Conservation (phyloP, 35 echinoderm and acorn worm species). For the Eucidaris tribuloides region DNA sequence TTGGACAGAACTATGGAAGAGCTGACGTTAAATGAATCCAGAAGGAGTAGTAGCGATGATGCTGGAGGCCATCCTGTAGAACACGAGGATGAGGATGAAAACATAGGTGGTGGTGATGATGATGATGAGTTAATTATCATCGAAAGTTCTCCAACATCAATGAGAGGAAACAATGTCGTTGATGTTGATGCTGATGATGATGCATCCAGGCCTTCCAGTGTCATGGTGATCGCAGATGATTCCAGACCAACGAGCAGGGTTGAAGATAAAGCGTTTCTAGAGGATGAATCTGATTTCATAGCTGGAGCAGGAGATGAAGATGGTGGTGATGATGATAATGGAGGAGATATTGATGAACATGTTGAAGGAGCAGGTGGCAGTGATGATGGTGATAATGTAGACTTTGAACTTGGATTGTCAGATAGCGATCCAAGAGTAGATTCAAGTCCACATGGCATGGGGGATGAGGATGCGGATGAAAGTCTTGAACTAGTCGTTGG, state of each 20-base stretch:
- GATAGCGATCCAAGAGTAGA: not conserved
- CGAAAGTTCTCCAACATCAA: not conserved
- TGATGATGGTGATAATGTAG: not conserved
- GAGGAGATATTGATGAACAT: not conserved
- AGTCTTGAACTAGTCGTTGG: not conserved
- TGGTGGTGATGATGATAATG: not conserved
- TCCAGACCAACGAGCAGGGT: not conserved
- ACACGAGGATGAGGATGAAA: not conserved
- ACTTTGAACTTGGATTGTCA: not conserved
- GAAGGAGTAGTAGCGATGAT: not conserved
- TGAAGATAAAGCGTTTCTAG: not conserved
- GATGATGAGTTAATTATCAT: not conserved
- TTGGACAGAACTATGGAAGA: constrained; percentile 16
- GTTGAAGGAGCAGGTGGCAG: not conserved
- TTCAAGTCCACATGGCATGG: not conserved
- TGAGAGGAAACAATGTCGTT: too few species aligned
- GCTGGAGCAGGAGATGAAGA: not conserved
- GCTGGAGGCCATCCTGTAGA: too few species aligned
- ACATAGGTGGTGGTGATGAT: not conserved
- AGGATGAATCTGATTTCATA: not conserved
- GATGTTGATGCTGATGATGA: not conserved
- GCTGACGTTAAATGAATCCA: not conserved
- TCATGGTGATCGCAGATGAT: not conserved
- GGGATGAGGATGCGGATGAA: not conserved
- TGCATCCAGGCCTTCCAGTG: not conserved